Evolutionary conservation across 2,888 invertebrate species (phyloP).

Genomic region (Disparrhopalites patrizii): DNA sequence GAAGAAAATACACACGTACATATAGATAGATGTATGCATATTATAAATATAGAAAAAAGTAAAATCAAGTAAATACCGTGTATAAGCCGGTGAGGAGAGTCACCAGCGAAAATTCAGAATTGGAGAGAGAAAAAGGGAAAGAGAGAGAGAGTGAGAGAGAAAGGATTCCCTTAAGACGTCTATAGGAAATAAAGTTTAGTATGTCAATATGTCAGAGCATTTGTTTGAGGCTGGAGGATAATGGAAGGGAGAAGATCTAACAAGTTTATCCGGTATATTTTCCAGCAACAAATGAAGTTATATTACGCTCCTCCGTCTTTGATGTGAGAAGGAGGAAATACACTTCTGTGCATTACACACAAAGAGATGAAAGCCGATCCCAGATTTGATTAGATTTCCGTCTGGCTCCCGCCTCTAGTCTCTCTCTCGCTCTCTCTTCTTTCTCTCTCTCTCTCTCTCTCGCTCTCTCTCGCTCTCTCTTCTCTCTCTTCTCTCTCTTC

Average conservation of each 20-base stretch:
- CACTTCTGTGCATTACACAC: slow-evolving; percentile 15
- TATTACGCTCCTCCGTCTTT: background rate
- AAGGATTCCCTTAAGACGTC: background rate
- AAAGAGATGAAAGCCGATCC: slow-evolving; percentile 25
- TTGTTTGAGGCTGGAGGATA: background rate
- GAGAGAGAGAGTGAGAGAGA: background rate
- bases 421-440: no score
- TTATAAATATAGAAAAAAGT: no score
- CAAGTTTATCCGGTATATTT: slow-evolving; percentile 18
- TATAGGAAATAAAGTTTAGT: slow-evolving; percentile 10
- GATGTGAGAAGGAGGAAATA: slow-evolving; percentile 8
- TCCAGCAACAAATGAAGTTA: slow-evolving; percentile 18
- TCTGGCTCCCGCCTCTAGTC: slow-evolving; percentile 4
- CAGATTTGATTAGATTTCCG: slow-evolving; percentile 27
- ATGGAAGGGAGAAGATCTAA: slow-evolving; percentile 8
- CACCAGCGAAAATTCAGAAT: no score
- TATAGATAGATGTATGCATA: no score
- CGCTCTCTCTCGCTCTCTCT: slow-evolving; percentile 4
- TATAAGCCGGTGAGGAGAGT: no score
- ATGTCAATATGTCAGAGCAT: slow-evolving; percentile 18
- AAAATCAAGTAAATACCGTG: no score
- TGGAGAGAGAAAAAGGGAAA: background rate
- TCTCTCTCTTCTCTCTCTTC: background rate
- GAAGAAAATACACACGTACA: no score
- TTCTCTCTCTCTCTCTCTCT: slow-evolving; percentile 10